These are phyloP conservation scores for Geodia barretti DNA, from an alignment of 37 sponge, comb jelly and placozoan species.

Conservation along the genomic window DNA sequence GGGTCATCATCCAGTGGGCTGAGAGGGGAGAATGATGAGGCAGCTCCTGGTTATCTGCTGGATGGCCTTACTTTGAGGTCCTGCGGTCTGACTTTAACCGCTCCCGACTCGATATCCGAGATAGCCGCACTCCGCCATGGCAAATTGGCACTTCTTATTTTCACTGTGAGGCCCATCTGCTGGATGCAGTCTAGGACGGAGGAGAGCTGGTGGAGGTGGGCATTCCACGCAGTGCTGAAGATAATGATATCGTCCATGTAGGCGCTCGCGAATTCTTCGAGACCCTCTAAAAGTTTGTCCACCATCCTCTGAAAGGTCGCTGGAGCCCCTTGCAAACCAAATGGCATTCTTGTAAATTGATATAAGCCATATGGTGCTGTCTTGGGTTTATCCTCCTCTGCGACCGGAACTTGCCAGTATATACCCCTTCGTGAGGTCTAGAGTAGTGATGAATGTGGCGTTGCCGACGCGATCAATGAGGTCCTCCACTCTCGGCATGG, in stretches of 20 bases:
- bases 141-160: background rate
- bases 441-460: constrained; percentile 44
- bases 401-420: constrained; percentile 66
- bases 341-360: constrained; percentile 54
- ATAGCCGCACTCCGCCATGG: background rate
- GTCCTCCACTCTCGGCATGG: constrained; percentile 65
- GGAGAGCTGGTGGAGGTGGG: background rate
- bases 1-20: no score
- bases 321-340: constrained; percentile 57
- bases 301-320: background rate
- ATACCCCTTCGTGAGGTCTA: constrained; percentile 67
- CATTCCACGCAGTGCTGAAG: background rate
- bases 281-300: background rate
- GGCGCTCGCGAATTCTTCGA: background rate
- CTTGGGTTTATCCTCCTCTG: constrained; percentile 35
- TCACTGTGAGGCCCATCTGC: background rate
- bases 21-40: no score
- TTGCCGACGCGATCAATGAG: constrained; percentile 59
- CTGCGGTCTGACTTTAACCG: no score
- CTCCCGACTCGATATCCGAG: no score
- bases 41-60: no score
- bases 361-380: constrained; percentile 67
- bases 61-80: no score
- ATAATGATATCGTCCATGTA: background rate
- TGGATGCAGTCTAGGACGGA: background rate